Evolutionary conservation across 2,888 invertebrate species (phyloP).

Genomic region (Eristalis arbustorum): DNA sequence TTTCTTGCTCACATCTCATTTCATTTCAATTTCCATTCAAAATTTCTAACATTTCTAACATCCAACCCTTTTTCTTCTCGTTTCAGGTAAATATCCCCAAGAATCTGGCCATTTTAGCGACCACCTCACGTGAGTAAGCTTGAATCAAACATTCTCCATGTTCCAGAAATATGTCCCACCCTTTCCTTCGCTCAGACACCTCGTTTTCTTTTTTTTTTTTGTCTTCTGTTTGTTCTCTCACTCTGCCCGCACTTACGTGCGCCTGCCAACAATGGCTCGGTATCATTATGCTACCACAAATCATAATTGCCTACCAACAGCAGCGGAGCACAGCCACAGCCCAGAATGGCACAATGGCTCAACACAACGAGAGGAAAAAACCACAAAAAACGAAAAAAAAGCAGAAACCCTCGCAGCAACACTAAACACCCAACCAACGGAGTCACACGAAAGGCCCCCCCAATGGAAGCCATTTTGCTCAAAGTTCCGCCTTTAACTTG

Average conservation of each 20-base stretch:
- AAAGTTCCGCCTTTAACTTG: conserved; percentile 64
- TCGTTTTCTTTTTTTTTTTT: too few relatives aligned
- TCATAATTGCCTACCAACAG: conserved; percentile 72
- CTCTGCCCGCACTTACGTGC: background rate
- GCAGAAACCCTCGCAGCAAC: conserved; percentile 12
- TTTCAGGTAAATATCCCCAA: conserved; percentile 27
- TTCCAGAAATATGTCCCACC: conserved; percentile 50
- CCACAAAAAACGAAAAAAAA: conserved; percentile 4
- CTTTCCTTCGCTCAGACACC: conserved; percentile 25
- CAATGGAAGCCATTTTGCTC: conserved; percentile 68
- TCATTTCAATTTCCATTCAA: background rate
- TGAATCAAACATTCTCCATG: conserved; percentile 32
- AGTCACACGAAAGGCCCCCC: conserved; percentile 49
- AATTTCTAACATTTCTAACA: background rate
- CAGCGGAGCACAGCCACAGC: background rate
- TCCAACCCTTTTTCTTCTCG: background rate
- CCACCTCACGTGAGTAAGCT: background rate
- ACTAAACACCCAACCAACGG: conserved; percentile 57
- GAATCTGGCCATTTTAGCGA: background rate
- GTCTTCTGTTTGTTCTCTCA: background rate
- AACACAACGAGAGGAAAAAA: conserved; percentile 10
- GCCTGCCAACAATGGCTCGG: background rate
- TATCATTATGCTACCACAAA: conserved; percentile 72
- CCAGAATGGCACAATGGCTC: conserved; percentile 2
- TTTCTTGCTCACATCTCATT: background rate